Percentiles rank a stretch among this genome's conserved stretches.
Conservation (phyloP, 2,113 vertebrate species). For the Steatornis caripensis region DNA sequence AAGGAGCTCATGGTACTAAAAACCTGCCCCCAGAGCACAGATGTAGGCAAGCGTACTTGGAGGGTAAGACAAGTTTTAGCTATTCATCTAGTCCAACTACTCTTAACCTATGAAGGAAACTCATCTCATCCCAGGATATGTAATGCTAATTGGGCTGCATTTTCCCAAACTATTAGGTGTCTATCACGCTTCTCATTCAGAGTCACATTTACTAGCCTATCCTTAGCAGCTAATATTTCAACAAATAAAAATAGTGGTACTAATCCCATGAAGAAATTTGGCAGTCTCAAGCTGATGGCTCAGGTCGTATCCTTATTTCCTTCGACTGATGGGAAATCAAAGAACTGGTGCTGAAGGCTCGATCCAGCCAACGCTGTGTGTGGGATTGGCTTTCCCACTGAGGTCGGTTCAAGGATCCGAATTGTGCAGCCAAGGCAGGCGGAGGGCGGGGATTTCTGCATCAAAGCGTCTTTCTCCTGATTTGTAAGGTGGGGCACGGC, state of each 20-base stretch:
- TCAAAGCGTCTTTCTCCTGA: not conserved
- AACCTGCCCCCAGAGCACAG: not conserved
- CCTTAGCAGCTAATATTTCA: not conserved
- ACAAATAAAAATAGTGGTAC: not conserved
- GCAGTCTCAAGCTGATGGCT: not conserved
- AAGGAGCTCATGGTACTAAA: not conserved
- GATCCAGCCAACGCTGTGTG: not conserved
- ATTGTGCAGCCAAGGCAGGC: not conserved
- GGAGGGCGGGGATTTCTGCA: no score
- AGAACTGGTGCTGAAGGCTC: not conserved
- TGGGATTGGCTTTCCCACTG: not conserved
- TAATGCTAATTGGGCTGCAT: not conserved
- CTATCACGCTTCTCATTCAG: not conserved
- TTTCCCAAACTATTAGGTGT: not conserved
- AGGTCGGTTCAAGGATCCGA: rapidly evolving
- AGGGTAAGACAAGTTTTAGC: not conserved
- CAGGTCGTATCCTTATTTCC: not conserved
- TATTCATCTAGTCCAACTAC: not conserved
- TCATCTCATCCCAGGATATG: not conserved
- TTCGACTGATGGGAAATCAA: not conserved
- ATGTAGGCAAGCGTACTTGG: not conserved
- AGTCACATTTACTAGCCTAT: not conserved
- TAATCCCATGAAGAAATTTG: not conserved
- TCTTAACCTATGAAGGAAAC: not conserved
- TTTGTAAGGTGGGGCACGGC: not conserved